Evolutionary conservation across 1,140 invertebrate species (phyloP).

Genomic region (Thalassaphorura encarpata): DNA sequence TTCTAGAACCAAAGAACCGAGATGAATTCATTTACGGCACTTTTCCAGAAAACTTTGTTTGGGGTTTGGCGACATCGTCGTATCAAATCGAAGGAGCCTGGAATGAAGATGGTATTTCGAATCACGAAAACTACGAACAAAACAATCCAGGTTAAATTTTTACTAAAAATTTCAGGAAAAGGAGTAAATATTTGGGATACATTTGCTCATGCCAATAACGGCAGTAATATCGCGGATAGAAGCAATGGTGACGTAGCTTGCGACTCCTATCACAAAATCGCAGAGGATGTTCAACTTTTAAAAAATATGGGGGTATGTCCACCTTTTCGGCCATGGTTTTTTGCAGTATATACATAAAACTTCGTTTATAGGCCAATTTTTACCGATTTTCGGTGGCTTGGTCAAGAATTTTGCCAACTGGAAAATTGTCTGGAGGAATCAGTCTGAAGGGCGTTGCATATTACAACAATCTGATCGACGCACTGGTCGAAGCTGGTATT

Average conservation of each 20-base stretch:
- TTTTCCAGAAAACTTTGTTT: background rate
- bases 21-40: background rate
- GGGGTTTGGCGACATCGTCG: too few relatives aligned
- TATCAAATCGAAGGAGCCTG: too few relatives aligned
- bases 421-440: conserved; percentile 47
- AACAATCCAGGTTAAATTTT: too few relatives aligned
- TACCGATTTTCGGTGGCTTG: conserved; percentile 64
- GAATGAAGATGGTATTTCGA: too few relatives aligned
- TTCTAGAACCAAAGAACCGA: background rate
- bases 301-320: conserved; percentile 36
- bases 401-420: conserved; percentile 53
- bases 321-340: background rate
- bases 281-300: conserved; percentile 39
- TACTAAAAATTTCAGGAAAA: conserved; percentile 36
- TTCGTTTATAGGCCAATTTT: conserved; percentile 42
- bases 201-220: conserved; percentile 34
- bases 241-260: conserved; percentile 40
- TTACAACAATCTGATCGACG: conserved; percentile 54
- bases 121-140: too few relatives aligned
- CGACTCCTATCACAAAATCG: conserved; percentile 41
- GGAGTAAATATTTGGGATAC: conserved; percentile 41
- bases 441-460: conserved; percentile 53
- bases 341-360: conserved; percentile 32
- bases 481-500: conserved; percentile 48
- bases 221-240: conserved; percentile 34